These are phyloP conservation scores for Tyto alba DNA, from an alignment of 2,113 vertebrate species.

Conservation along the genomic window DNA sequence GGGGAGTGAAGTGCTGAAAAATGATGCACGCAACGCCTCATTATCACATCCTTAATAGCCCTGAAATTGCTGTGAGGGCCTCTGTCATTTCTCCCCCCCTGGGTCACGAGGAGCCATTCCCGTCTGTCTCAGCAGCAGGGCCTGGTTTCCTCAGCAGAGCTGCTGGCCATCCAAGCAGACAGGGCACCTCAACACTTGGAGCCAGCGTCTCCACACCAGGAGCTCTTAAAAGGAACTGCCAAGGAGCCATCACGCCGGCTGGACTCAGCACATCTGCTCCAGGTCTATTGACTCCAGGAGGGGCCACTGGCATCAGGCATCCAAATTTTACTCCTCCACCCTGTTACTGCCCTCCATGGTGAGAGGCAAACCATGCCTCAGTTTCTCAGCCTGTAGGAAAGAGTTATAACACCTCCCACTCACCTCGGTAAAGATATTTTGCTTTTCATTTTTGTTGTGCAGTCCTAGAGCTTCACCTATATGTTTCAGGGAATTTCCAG, in stretches of 20 bases:
- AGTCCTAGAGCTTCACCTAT: background rate
- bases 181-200: background rate
- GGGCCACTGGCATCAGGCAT: no score
- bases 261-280: background rate
- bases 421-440: accelerated
- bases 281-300: accelerated
- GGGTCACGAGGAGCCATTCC: background rate
- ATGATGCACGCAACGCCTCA: background rate
- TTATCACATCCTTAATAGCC: slow-evolving; percentile 7
- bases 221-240: accelerated
- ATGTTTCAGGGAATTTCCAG: background rate
- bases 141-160: background rate
- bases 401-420: background rate
- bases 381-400: background rate
- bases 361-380: background rate
- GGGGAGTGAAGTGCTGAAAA: background rate
- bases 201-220: accelerated
- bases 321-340: background rate
- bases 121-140: background rate
- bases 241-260: accelerated
- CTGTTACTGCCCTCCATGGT: background rate
- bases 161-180: background rate
- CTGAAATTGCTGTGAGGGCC: background rate
- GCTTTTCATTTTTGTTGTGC: background rate
- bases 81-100: background rate